Percentiles rank a stretch among this genome's conserved stretches.
Conservation (phyloP, 2,113 vertebrate species). For the Elaphurus davidianus region DNA sequence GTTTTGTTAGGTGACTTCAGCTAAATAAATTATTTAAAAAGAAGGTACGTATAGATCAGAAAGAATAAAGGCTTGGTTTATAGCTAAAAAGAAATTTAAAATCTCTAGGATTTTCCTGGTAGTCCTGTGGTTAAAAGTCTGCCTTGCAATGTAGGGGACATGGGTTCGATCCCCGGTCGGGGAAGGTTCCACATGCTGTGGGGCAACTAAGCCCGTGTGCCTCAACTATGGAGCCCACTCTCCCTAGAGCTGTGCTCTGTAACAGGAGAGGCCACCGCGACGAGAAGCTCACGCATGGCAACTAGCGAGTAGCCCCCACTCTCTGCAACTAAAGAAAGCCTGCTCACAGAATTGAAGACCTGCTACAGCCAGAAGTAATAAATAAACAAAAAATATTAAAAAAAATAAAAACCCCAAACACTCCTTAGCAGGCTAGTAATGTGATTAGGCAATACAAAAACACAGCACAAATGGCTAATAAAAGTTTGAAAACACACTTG, state of each 20-base stretch:
- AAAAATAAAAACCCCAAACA: background rate
- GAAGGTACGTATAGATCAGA: background rate
- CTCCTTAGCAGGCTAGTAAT: background rate
- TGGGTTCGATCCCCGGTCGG: accelerated
- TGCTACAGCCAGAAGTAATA: background rate
- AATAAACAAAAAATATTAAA: background rate
- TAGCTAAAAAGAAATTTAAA: background rate
- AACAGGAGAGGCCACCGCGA: accelerated
- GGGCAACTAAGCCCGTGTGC: background rate
- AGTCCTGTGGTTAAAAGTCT: background rate
- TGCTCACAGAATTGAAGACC: background rate
- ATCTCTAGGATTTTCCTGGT: background rate
- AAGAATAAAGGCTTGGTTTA: background rate
- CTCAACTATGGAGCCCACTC: background rate
- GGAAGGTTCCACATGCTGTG: background rate
- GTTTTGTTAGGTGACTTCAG: background rate
- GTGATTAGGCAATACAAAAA: background rate
- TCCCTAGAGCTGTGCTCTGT: accelerated
- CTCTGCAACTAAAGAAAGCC: background rate
- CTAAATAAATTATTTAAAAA: background rate
- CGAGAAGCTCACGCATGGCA: accelerated
- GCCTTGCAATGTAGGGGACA: background rate
- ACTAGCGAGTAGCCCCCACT: background rate
- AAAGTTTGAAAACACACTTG: background rate
- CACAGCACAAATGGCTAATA: background rate